Evolutionary conservation across 2,888 invertebrate genomes (phyloP).

Genomic region (Boloria selene): DNA sequence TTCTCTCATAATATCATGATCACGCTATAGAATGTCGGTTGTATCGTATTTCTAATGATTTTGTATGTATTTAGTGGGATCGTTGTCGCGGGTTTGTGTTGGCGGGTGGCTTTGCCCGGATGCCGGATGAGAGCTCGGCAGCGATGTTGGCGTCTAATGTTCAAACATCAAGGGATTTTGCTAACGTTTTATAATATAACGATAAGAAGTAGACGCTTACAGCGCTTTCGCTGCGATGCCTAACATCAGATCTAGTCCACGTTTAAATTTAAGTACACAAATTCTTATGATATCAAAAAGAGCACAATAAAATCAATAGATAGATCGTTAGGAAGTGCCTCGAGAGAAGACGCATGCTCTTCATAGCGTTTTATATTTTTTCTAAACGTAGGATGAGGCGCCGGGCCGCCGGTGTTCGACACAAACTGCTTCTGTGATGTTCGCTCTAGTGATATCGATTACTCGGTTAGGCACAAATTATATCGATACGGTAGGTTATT

Average conservation of each 20-base stretch:
- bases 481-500: constrained; percentile 44
- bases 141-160: constrained; percentile 12
- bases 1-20: constrained; percentile 50
- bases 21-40: constrained; percentile 60
- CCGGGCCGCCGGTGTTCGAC: constrained; percentile 64
- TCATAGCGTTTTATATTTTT: constrained; percentile 76
- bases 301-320: constrained; percentile 42
- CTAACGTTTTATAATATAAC: background rate
- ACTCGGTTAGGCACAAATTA: constrained; percentile 51
- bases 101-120: constrained; percentile 40
- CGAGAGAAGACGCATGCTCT: constrained; percentile 57
- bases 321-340: constrained; percentile 69
- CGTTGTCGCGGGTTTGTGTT: constrained; percentile 43
- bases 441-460: constrained; percentile 63
- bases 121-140: constrained; percentile 25
- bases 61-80: constrained; percentile 46
- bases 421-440: constrained; percentile 77
- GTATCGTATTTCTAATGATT: constrained; percentile 44
- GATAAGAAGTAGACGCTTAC: background rate
- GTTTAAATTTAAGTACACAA: constrained; percentile 44
- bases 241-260: constrained; percentile 51
- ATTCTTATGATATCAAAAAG: constrained; percentile 59
- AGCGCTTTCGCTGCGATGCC: constrained; percentile 25
- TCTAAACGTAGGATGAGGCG: constrained; percentile 61
- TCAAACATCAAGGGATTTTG: background rate